Evolutionary conservation across 2,888 invertebrate genomes (phyloP).

Genomic region (Acanthoscelides obtectus): DNA sequence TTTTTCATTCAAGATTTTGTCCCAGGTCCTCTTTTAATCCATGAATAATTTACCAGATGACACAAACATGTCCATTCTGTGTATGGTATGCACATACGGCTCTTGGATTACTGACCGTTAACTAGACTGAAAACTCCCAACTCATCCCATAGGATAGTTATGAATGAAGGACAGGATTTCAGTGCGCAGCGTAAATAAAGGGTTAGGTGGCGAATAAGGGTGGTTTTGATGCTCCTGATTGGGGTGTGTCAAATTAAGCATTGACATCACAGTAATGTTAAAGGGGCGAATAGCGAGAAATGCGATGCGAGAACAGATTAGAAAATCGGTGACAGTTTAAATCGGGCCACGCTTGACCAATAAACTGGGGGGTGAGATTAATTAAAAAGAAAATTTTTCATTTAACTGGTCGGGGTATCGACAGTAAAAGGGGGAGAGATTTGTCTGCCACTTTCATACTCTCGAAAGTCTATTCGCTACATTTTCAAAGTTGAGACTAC

Average conservation of each 20-base stretch:
- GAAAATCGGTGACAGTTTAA: neutral
- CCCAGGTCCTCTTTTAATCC: no score
- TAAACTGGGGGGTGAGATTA: neutral
- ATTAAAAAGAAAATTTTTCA: neutral
- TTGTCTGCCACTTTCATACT: no score
- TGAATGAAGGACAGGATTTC: neutral
- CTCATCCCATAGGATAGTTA: neutral
- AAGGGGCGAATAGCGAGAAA: slow-evolving; percentile 5
- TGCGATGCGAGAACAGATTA: neutral
- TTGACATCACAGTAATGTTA: slow-evolving; percentile 7
- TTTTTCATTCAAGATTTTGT: no score
- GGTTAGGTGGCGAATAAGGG: neutral
- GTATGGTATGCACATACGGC: no score
- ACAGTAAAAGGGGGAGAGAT: no score
- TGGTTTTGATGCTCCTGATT: slow-evolving; percentile 7
- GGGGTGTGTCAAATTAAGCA: slow-evolving; percentile 20
- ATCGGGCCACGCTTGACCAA: neutral
- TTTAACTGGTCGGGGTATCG: no score
- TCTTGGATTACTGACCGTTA: neutral
- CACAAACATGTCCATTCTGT: no score
- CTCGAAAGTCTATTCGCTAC: no score
- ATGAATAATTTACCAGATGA: no score
- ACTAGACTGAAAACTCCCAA: neutral
- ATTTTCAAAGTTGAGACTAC: no score
- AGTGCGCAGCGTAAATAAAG: neutral